Evolutionary conservation across 2,888 invertebrate species (phyloP), one percentile per base, ranked within the genome.

Genomic region (Iselma pallidipennis): DNA sequence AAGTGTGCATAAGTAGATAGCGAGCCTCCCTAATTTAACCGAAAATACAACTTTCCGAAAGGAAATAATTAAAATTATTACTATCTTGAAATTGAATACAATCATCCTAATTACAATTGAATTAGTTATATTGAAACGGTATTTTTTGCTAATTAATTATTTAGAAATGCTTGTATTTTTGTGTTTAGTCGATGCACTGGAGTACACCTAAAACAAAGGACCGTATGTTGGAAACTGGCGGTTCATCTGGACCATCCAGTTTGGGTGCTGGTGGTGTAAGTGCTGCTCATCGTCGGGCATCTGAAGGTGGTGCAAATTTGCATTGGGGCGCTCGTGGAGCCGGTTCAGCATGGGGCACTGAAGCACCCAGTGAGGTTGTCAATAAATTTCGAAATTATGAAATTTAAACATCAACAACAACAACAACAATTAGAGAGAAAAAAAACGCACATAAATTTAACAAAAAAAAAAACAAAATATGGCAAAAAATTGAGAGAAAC

Each of bases 101-200:
- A n/a, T n/a, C n/a, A n/a, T n/a, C n/a, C n/a, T n/a, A n/a, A n/a
- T n/a, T n/a, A n/a, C n/a, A n/a, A n/a, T n/a, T n/a, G n/a, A n/a
- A n/a, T n/a, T n/a, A n/a, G n/a, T n/a, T n/a, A n/a, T n/a, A n/a
- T n/a, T n/a, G n/a, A n/a, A n/a, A n/a, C n/a, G n/a, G n/a, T n/a
- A n/a, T n/a, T n/a, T n/a, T n/a, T n/a, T n/a, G n/a, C n/a, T n/a
- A n/a, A n/a, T n/a, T n/a, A n/a, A n/a, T n/a, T n/a, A n/a, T n/a
- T n/a, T n/a, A n/a, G n/a, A n/a, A n/a, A n/a, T n/a, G n/a, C n/a
- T n/a, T 16, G 5, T 37, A 26, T 51, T 55, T 49, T 76, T 77
- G 54, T 85, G n/a, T n/a, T n/a, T n/a, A 95, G 89, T 93, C 94
- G 55, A 94, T 95, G 92, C 95, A 96, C 79, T 96, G 95, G 95